Conservation (phyloP, 2,113 vertebrate genomes). For the Phalacrocorax pelagicus region DNA sequence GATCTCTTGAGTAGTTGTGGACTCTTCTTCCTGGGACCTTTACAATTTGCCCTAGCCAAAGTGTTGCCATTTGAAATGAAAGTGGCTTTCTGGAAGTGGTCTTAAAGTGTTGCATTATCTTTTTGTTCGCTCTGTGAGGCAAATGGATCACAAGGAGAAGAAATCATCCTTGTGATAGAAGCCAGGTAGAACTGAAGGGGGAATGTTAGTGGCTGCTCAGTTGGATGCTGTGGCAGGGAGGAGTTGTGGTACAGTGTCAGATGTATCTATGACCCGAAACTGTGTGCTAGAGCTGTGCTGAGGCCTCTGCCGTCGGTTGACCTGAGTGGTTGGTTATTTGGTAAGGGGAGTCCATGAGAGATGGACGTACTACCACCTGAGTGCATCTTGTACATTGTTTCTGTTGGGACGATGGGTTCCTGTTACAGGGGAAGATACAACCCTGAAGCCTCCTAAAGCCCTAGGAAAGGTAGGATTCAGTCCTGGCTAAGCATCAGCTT, state of each 20-base stretch:
- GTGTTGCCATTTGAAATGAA: neutral
- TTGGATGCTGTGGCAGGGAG: neutral
- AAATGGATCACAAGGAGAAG: neutral
- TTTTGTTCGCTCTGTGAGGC: neutral
- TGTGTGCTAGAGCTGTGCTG: neutral
- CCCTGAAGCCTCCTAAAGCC: neutral
- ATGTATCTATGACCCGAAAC: neutral
- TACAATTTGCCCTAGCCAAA: neutral
- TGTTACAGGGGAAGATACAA: neutral
- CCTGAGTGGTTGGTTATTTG: neutral
- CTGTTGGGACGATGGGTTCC: neutral
- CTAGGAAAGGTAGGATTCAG: neutral
- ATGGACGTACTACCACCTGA: rapidly evolving
- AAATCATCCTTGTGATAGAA: neutral
- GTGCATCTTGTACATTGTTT: neutral
- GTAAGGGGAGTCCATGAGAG: neutral
- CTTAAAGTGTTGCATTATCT: neutral
- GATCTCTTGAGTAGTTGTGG: neutral
- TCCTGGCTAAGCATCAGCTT: neutral
- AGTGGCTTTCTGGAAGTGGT: neutral
- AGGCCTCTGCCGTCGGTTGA: neutral
- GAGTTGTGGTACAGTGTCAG: neutral
- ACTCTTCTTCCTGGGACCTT: neutral
- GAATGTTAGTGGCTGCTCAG: neutral
- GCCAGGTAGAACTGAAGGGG: neutral